phyloP scores from a whole-genome alignment of 2,888 invertebrate genomes.

The Bombyx huttoni region DNA sequence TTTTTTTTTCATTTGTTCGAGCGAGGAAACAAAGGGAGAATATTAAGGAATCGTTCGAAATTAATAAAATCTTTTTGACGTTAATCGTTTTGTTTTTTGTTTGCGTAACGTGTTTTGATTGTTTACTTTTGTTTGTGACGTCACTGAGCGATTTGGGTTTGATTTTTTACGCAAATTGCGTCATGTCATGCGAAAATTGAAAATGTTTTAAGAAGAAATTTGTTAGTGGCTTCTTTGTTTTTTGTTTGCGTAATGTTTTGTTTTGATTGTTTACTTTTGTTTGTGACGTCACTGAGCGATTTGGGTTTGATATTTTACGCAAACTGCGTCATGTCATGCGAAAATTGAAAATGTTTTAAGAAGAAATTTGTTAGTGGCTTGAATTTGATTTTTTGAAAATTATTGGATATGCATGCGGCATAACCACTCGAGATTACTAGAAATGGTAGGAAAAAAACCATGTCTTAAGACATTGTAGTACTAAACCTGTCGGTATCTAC shows the following conservation, averaged over 20 bases:
- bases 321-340: neutral
- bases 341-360: neutral
- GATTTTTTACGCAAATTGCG: neutral
- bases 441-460: no score
- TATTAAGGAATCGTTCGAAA: constrained; percentile 7
- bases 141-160: neutral
- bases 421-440: no score
- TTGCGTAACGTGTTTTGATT: constrained; percentile 8
- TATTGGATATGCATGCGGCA: no score
- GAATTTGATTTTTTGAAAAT: no score
- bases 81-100: constrained; percentile 1
- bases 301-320: neutral
- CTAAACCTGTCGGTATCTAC: no score
- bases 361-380: no score
- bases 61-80: constrained; percentile 8
- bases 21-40: constrained; percentile 1
- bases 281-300: neutral
- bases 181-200: neutral
- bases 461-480: no score
- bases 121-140: neutral
- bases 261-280: constrained; percentile 7
- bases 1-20: neutral
- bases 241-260: neutral
- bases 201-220: neutral
- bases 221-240: neutral